Evolutionary conservation across 2,797 vertebrate genomes (phyloP).

Genomic region (Limosa lapponica): DNA sequence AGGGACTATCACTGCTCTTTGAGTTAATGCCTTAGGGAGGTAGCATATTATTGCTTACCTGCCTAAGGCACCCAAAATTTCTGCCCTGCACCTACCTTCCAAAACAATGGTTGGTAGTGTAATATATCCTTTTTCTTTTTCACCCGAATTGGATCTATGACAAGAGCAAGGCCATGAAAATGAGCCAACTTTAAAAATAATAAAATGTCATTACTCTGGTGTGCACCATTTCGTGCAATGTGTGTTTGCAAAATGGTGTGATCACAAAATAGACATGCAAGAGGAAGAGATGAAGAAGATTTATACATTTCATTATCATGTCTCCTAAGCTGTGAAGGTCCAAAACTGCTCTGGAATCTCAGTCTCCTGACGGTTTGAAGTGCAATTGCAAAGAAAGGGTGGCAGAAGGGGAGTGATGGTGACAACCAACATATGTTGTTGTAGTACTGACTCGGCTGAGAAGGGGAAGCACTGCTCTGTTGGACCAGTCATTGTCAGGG

Average conservation of each 20-base stretch:
- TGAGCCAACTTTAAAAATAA: neutral
- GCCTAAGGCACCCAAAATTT: neutral
- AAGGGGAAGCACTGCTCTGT: neutral
- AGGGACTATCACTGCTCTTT: neutral
- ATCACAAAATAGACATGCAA: neutral
- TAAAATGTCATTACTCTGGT: accelerated
- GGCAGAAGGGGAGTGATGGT: neutral
- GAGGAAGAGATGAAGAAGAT: neutral
- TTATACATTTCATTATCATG: neutral
- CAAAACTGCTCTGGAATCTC: accelerated
- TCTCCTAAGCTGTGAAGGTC: neutral
- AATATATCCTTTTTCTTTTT: neutral
- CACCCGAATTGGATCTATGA: neutral
- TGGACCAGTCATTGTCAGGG: neutral
- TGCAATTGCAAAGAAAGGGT: neutral
- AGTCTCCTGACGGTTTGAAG: neutral
- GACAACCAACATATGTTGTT: accelerated
- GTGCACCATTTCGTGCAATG: neutral
- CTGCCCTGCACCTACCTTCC: neutral
- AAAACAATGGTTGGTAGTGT: neutral
- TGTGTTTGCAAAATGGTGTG: neutral
- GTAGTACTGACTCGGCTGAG: neutral
- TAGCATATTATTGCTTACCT: neutral
- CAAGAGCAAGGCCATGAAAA: neutral
- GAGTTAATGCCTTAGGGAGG: neutral